A percentile compares a stretch with the other conserved stretches of the same genome.
Conservation (phyloP, 2,888 invertebrate species). For the Liodrosophila aerea region DNA sequence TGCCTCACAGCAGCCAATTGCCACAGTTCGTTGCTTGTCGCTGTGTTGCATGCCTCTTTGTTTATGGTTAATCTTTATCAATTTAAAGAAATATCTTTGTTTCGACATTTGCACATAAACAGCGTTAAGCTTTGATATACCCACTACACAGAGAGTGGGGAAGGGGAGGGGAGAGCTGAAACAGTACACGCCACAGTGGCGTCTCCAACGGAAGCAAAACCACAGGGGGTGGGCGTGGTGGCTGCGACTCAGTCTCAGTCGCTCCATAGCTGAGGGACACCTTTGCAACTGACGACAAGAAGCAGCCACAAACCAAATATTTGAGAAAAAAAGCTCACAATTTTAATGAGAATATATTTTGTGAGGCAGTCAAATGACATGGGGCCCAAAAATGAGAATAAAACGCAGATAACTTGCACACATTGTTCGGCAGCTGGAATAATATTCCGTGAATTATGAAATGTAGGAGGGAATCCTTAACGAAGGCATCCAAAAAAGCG, state of each 20-base stretch:
- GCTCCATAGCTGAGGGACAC: slow-evolving; percentile 53
- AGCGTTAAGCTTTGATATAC: slow-evolving; percentile 64
- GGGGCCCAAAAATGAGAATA: slow-evolving; percentile 27
- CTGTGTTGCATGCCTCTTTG: slow-evolving; percentile 54
- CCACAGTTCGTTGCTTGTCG: slow-evolving; percentile 37
- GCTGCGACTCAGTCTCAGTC: slow-evolving; percentile 26
- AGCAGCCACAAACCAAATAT: slow-evolving; percentile 43
- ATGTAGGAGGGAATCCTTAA: slow-evolving; percentile 65
- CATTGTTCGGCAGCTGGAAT: slow-evolving; percentile 70
- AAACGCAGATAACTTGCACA: slow-evolving; percentile 13
- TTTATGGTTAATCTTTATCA: slow-evolving; percentile 78
- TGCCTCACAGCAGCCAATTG: slow-evolving; percentile 56
- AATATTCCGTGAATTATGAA: slow-evolving; percentile 79
- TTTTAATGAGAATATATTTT: slow-evolving; percentile 79
- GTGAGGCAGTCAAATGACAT: slow-evolving; percentile 68
- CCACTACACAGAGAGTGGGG: background rate
- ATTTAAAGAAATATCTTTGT: slow-evolving; percentile 78
- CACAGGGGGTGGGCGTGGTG: slow-evolving; percentile 76
- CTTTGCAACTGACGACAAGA: slow-evolving; percentile 58
- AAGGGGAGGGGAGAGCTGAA: slow-evolving; percentile 4
- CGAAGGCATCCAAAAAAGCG: slow-evolving; percentile 64
- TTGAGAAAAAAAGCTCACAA: slow-evolving; percentile 57
- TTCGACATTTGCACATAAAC: slow-evolving; percentile 78
- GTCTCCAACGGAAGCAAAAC: slow-evolving; percentile 79
- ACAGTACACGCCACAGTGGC: slow-evolving; percentile 75